Conservation (phyloP, 2,797 vertebrate species). For the Enteromius paludinosus region DNA sequence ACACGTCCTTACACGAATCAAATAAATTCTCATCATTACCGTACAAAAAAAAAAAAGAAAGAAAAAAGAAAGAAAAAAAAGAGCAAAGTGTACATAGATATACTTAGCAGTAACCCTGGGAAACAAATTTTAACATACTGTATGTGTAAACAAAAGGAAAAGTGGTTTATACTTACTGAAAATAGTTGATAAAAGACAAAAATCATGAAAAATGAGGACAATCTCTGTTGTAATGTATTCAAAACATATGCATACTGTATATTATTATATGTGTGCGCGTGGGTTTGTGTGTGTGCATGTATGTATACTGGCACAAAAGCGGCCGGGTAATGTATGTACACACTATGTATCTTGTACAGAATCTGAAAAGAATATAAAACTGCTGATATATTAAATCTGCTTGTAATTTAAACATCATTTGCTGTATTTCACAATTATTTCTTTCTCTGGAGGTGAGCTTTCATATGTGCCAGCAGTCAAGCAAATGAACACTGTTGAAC, state of each 20-base stretch:
- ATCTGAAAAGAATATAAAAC: slow-evolving; percentile 71
- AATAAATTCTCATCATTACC: slow-evolving; percentile 61
- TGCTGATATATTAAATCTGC: slow-evolving; percentile 89
- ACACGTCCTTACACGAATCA: slow-evolving; percentile 62
- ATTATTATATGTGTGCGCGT: slow-evolving; percentile 66
- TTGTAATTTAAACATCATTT: slow-evolving; percentile 87
- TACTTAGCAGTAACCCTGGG: slow-evolving; percentile 46
- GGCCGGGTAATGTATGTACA: slow-evolving; percentile 81
- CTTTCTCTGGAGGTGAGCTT: slow-evolving; percentile 83
- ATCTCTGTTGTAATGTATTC: slow-evolving; percentile 80
- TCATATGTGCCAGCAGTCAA: slow-evolving; percentile 79
- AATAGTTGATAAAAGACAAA: slow-evolving; percentile 48
- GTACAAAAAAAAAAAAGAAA: slow-evolving; percentile 27
- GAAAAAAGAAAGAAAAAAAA: background rate
- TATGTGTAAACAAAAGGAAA: slow-evolving; percentile 65
- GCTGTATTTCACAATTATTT: slow-evolving; percentile 83
- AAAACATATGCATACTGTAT: slow-evolving; percentile 75
- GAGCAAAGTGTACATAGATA: slow-evolving; percentile 54
- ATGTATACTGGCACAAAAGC: slow-evolving; percentile 74
- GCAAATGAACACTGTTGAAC: slow-evolving; percentile 78
- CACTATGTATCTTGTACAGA: slow-evolving; percentile 86
- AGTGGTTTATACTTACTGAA: slow-evolving; percentile 54
- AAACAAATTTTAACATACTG: slow-evolving; percentile 28
- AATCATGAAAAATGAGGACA: slow-evolving; percentile 74
- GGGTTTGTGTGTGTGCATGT: slow-evolving; percentile 63